phyloP scores from a whole-genome alignment of 1,140 invertebrate genomes.

The Drosophila repleta region DNA sequence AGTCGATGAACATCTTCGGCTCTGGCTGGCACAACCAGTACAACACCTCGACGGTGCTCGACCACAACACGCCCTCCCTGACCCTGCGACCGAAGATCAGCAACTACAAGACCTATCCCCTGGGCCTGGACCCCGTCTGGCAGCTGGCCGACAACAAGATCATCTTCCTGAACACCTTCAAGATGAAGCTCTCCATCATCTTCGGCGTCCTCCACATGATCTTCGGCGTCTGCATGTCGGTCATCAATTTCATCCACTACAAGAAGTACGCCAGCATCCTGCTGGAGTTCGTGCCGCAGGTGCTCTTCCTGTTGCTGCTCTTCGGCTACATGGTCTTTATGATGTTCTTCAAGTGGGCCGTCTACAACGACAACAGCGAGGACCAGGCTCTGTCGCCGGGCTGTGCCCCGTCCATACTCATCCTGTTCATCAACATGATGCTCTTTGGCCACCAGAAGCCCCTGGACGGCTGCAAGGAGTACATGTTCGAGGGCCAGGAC shows the following conservation, averaged over 20 bases:
- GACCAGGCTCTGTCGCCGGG: slow-evolving; percentile 85
- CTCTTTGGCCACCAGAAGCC: slow-evolving; percentile 86
- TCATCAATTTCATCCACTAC: slow-evolving; percentile 96
- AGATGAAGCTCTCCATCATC: slow-evolving; percentile 99
- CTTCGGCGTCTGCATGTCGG: slow-evolving; percentile 95
- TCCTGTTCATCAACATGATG: slow-evolving; percentile 97
- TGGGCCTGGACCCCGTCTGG: slow-evolving; percentile 96
- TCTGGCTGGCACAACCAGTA: slow-evolving; percentile 88
- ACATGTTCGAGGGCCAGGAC: slow-evolving; percentile 90
- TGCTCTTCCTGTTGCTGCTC: slow-evolving; percentile 94
- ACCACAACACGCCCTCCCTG: slow-evolving; percentile 63
- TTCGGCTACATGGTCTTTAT: slow-evolving; percentile 97
- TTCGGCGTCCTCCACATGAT: slow-evolving; percentile 98
- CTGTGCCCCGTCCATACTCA: slow-evolving; percentile 94
- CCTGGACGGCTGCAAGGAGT: slow-evolving; percentile 86
- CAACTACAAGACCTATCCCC: slow-evolving; percentile 89
- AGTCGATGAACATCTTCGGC: slow-evolving; percentile 92
- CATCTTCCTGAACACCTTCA: slow-evolving; percentile 97
- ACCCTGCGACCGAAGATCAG: slow-evolving; percentile 82
- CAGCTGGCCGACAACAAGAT: slow-evolving; percentile 97
- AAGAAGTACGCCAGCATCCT: slow-evolving; percentile 91
- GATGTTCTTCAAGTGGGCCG: slow-evolving; percentile 95
- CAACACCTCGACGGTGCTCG: slow-evolving; percentile 83
- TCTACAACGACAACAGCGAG: slow-evolving; percentile 87
- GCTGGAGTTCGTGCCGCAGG: slow-evolving; percentile 96